These are phyloP conservation scores for Hypotaenidia okinawae DNA, from an alignment of 2,797 vertebrate genomes.

Conservation along the genomic window DNA sequence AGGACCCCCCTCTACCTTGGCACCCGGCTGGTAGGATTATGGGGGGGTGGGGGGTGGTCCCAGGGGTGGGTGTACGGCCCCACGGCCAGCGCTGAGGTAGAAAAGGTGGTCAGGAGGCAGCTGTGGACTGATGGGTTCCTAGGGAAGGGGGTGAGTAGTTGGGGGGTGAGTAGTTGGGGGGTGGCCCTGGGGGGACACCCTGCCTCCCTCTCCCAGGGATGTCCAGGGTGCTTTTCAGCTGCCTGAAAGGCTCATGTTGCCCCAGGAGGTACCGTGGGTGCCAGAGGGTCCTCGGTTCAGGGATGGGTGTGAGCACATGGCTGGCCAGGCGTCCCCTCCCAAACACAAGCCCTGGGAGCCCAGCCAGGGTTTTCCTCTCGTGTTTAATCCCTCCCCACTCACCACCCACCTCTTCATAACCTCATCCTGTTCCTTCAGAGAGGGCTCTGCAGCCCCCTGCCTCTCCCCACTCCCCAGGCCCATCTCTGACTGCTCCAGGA, in stretches of 20 bases:
- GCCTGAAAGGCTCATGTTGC: fast-evolving
- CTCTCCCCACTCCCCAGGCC: background rate
- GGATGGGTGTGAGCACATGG: background rate
- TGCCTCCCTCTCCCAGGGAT: background rate
- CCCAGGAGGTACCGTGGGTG: background rate
- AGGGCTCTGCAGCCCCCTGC: background rate
- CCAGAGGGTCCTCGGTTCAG: fast-evolving
- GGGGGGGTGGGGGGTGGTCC: background rate
- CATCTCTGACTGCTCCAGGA: fast-evolving
- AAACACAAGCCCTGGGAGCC: background rate
- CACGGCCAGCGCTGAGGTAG: fast-evolving
- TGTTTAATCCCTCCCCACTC: background rate
- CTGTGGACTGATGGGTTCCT: fast-evolving
- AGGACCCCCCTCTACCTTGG: background rate
- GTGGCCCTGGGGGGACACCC: background rate
- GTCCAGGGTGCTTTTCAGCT: background rate
- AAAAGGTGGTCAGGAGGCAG: background rate
- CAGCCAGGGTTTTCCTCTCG: background rate
- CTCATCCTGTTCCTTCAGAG: background rate
- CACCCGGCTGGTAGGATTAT: fast-evolving
- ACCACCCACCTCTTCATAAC: background rate
- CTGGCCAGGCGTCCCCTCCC: fast-evolving
- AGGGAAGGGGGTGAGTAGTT: background rate
- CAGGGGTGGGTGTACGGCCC: fast-evolving
- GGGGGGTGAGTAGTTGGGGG: background rate